A percentile compares a stretch with the other conserved stretches of the same genome.
These are phyloP conservation scores for Parazoanthus swiftii DNA, from an alignment of 92 coral and sea anemone species.

Conservation along the genomic window DNA sequence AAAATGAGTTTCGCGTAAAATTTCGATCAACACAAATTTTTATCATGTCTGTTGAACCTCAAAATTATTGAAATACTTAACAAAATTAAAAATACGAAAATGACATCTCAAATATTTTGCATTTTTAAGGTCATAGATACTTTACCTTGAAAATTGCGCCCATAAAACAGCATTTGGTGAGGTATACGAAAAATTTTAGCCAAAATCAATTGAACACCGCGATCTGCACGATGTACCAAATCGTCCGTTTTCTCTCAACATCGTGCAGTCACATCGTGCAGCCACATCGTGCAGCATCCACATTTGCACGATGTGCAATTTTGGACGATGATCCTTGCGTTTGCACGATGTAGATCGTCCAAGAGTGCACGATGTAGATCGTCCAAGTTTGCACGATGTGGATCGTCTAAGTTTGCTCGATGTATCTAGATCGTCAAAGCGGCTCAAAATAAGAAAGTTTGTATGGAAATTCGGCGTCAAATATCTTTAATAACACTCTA, in stretches of 20 bases:
- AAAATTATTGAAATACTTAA: too few relatives aligned
- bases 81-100: too few relatives aligned
- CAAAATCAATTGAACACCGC: background rate
- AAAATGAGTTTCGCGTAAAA: too few relatives aligned
- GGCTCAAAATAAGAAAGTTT: too few relatives aligned
- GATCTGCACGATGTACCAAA: conserved; percentile 3
- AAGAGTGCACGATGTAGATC: background rate
- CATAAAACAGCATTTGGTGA: conserved; percentile 10
- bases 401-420: background rate
- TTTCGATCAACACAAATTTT: too few relatives aligned
- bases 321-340: background rate
- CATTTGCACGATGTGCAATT: too few relatives aligned
- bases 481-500: too few relatives aligned
- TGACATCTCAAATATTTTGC: background rate
- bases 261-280: background rate
- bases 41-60: too few relatives aligned
- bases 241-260: conserved; percentile 10
- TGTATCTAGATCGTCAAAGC: background rate
- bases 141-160: conserved; percentile 1
- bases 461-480: too few relatives aligned
- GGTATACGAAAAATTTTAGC: background rate
- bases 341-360: background rate
- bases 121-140: conserved; percentile 6
- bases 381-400: background rate
- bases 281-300: too few relatives aligned